Percentiles rank a stretch among this genome's conserved stretches.
Conservation (phyloP, 1,140 invertebrate genomes). For the Hestina assimilis region DNA sequence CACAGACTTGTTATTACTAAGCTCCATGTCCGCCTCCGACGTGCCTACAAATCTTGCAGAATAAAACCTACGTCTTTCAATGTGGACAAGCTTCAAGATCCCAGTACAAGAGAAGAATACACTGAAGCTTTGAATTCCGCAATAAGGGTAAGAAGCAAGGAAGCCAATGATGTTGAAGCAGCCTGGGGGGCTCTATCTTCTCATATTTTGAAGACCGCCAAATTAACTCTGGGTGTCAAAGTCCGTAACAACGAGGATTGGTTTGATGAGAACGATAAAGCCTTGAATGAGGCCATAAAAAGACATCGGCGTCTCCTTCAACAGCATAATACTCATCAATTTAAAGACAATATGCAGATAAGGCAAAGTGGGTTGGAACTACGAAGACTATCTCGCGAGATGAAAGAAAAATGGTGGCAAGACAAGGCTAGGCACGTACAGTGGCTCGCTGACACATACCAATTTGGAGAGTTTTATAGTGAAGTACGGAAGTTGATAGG, state of each 20-base stretch:
- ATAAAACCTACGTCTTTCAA: background rate
- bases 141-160: no score
- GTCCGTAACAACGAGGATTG: constrained; percentile 23
- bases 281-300: constrained; percentile 13
- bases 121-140: background rate
- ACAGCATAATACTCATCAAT: background rate
- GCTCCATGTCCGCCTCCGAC: background rate
- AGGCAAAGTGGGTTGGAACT: constrained; percentile 14
- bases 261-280: constrained; percentile 32
- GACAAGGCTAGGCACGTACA: constrained; percentile 20
- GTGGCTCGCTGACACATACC: no score
- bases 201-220: constrained; percentile 13
- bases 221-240: constrained; percentile 4
- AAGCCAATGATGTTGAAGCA: no score
- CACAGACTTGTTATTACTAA: background rate
- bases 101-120: background rate
- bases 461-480: no score
- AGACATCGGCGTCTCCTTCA: constrained; percentile 21
- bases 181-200: no score
- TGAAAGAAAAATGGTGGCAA: constrained; percentile 32
- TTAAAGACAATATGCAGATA: background rate
- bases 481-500: no score
- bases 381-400: constrained; percentile 11
- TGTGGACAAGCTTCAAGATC: background rate
- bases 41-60: background rate